A percentile compares a stretch with the other conserved stretches of the same genome.
These are phyloP conservation scores for Scalopus aquaticus DNA, from an alignment of 2,113 vertebrate species.

Conservation along the genomic window DNA sequence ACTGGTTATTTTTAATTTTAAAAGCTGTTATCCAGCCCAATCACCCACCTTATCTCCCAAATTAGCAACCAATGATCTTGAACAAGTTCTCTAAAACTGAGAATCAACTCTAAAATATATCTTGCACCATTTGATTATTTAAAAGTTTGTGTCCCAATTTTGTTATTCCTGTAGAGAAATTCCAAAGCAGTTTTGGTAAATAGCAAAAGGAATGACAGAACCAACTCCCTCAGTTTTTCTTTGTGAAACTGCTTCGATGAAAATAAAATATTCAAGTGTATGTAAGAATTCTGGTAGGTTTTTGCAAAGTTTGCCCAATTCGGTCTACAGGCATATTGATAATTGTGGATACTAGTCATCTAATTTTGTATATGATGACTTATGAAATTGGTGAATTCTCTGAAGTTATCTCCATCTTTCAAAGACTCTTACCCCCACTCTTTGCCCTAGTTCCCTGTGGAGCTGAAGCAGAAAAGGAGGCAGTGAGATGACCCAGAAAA, in stretches of 20 bases:
- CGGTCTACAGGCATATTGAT: background rate
- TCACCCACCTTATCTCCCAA: background rate
- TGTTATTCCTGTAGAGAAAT: background rate
- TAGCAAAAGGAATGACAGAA: background rate
- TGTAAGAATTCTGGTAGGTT: background rate
- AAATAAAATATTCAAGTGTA: background rate
- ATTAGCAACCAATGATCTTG: background rate
- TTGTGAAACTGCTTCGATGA: background rate
- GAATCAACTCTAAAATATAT: background rate
- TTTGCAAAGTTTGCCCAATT: background rate
- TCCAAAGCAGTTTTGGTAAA: background rate
- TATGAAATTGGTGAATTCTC: background rate
- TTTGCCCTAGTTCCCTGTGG: background rate
- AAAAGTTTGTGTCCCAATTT: background rate
- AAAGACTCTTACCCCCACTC: background rate
- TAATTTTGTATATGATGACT: background rate
- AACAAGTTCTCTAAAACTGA: background rate
- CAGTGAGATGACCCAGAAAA: background rate
- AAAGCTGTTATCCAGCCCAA: background rate
- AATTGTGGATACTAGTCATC: background rate
- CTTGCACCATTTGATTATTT: background rate
- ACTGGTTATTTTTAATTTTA: conserved; percentile 19
- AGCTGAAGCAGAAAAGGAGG: background rate
- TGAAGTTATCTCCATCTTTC: background rate
- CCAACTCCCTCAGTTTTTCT: background rate